Base-by-base conservation (phyloP, 1,140 invertebrate species). In the Cherax quadricarinatus region DNA sequence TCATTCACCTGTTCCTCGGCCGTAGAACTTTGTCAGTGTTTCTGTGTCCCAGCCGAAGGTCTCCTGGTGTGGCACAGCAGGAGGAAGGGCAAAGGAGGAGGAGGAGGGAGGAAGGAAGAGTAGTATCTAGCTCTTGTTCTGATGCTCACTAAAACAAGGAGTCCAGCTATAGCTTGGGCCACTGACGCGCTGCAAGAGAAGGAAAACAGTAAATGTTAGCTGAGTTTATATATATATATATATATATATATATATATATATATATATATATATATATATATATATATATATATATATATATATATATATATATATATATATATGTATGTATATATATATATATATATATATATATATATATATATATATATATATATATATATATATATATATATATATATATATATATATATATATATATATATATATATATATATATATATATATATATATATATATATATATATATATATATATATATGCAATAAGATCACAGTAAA, bases 151-250 rank as follows among this genome's bases (percentile, higher is more conserved):
- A 75, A 0, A 30, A 30, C n/a, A 75, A 75, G 70, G 24, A 10
- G n/a, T 75, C 16, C 24, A n/a, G 70, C 70, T 75, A 75, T 75
- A 75, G 70, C 24, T 75, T 75, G 70, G 70, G 70, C 70, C 70
- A 75, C 70, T 75, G 70, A 9, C 70, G 70, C 6, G 70, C 70
- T 75, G 70, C 0, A 30, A 30, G 9, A 30, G n/a, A 30, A 75
- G 21, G 6, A 30, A 75, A 21, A 30, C 1, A 41, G 24, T 6
- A 21, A 10, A 73, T 6, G n/a, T 73, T 73, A 73, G 66, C 21
- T 16, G 21, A 70, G 0, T 2, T 41, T 41, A 41, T 41, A 41
- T 41, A 1, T 41, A 41, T 41, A 41, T 41, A 41, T 41, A 1
- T 41, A 3, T 60, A 16, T 12, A n/a, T n/a, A n/a, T n/a, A n/a